These are phyloP conservation scores for Drosophila fuyamai DNA, from an alignment of 1,140 invertebrate species.

Conservation along the genomic window DNA sequence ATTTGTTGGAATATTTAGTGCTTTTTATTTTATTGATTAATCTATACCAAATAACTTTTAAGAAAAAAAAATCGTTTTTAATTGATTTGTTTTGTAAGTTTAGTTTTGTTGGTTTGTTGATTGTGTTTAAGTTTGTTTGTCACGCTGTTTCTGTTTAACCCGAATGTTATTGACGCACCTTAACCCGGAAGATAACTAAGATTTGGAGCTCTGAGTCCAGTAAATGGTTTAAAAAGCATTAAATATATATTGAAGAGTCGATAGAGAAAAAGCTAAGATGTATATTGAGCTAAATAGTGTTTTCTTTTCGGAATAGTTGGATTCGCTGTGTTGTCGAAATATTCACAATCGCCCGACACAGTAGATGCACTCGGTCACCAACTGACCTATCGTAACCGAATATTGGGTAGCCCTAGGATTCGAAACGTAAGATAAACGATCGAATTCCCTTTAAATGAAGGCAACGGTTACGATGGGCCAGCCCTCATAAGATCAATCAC, in stretches of 20 bases:
- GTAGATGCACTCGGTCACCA: not conserved
- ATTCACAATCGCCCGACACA: constrained; percentile 19
- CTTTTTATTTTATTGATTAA: constrained; percentile 83
- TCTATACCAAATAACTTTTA: constrained; percentile 72
- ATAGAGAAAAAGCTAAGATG: constrained; percentile 48
- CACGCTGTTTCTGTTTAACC: constrained; percentile 49
- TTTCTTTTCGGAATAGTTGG: constrained; percentile 15
- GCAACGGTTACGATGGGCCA: not conserved
- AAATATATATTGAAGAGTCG: constrained; percentile 64
- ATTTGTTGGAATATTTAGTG: constrained; percentile 75
- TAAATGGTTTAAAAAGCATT: constrained; percentile 77
- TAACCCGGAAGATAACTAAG: constrained; percentile 54
- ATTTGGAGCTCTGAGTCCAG: constrained; percentile 4
- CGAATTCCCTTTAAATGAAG: not conserved
- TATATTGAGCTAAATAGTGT: constrained; percentile 10
- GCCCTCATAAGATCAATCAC: not conserved
- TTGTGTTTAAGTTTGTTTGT: constrained; percentile 53
- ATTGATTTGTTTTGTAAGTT: constrained; percentile 70
- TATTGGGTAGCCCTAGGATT: not conserved
- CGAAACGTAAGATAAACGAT: not conserved
- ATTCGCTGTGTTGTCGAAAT: constrained; percentile 42
- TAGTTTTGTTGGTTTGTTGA: constrained; percentile 46
- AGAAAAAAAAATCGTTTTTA: constrained; percentile 70
- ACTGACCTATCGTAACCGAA: constrained; percentile 23
- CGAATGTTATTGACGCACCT: constrained; percentile 78